Evolutionary conservation across 2,113 vertebrate genomes (phyloP), one percentile per base, ranked within the genome.

Genomic region (Macquaria australasica): DNA sequence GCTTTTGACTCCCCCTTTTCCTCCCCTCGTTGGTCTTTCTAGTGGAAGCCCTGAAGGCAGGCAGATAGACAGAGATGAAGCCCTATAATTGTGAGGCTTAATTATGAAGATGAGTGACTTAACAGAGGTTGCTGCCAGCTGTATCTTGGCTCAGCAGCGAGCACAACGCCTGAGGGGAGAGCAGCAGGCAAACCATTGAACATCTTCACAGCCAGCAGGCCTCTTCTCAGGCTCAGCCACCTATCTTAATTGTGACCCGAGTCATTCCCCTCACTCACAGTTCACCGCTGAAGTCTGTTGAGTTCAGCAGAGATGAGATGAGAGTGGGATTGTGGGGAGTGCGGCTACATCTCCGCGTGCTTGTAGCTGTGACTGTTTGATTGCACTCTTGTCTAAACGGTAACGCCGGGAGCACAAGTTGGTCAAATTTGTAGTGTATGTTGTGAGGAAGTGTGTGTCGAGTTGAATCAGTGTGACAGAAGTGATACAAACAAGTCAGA

Each of bases 91-190:
- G 70, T 67, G 76, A 88, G 71, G 82, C 71, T 81, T 91, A 91
- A 92, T 94, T 88, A 90, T 63, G 64, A 87, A 90, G 87, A 89
- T 70, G 67, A 90, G 86, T 68, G 69, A 84, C 77, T 90, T 82
- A 90, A 87, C 77, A 79, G 75, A 56, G 84, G 85, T 68, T 71
- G 68, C 59, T 86, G 75, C 82, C 85, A 90, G 87, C 93, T 89
- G 88, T 82, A 63, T 91, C 78, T 63, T 59, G 87, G 82, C 89
- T 82, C 71, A 10, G 77, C 59, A 62, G 63, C 2, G 14, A 73
- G 66, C 70, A 18, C 20, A 0, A 5, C 14, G 43, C 85, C 72
- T 78, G 63, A 60, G 76, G 73, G 73, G 5, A 16, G 5, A 66
- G 87, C 69, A 55, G 77, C 48, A 16, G 53, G 37, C 25, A 5